Conservation (phyloP, 53 echinoderm and acorn worm genomes). For the Echinarachnius parma region DNA sequence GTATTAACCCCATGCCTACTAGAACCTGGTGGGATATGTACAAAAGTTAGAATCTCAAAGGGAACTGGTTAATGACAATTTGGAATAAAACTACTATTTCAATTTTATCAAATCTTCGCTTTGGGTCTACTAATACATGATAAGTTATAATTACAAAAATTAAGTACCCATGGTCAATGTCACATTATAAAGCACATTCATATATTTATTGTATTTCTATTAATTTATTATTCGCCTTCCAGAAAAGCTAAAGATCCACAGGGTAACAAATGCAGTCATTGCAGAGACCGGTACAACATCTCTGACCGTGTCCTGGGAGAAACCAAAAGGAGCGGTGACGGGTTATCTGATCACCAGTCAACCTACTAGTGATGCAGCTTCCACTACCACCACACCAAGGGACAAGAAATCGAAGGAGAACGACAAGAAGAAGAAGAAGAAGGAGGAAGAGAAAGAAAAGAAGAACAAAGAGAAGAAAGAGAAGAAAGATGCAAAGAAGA, state of each 20-base stretch:
- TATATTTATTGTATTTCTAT: no score
- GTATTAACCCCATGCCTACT: no score
- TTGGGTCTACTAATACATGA: no score
- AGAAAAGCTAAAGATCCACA: slow-evolving; percentile 24
- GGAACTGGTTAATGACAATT: no score
- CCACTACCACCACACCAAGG: slow-evolving; percentile 3
- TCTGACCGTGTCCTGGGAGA: slow-evolving; percentile 60
- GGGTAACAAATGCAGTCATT: slow-evolving; percentile 44
- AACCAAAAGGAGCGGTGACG: slow-evolving; percentile 48
- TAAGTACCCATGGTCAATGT: no score
- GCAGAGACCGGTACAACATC: slow-evolving; percentile 48
- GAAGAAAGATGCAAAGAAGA: neutral
- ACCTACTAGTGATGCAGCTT: slow-evolving; percentile 4
- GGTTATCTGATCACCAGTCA: slow-evolving; percentile 56
- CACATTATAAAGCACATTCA: no score
- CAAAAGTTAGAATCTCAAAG: no score
- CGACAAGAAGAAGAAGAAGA: slow-evolving; percentile 16
- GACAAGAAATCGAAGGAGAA: slow-evolving; percentile 11
- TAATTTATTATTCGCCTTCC: neutral
- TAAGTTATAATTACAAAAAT: neutral
- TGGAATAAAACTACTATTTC: no score
- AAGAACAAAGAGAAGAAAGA: slow-evolving; percentile 1
- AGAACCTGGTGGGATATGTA: no score
- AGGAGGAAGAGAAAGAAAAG: neutral
- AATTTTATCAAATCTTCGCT: no score